Evolutionary conservation across 1,140 invertebrate species (phyloP), one percentile per base, ranked within the genome.

Genomic region (Achroia grisella): DNA sequence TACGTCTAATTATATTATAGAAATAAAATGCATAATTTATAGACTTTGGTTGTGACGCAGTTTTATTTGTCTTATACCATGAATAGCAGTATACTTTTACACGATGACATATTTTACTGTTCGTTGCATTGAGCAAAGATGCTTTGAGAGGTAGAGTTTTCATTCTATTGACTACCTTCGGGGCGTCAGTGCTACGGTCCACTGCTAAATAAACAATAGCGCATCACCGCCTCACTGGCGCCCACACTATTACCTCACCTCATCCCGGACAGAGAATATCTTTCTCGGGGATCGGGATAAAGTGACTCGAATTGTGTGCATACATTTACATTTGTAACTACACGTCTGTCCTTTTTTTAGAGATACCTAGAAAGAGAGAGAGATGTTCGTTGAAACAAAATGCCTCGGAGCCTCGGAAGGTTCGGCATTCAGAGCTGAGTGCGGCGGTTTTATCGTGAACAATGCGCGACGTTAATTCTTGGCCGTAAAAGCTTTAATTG

Each of bases 401-500:
- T 34, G 28, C 27, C 37, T 29, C 33, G 23, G 28, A 43, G 45
- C 40, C 55, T 23, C 34, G 8, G 27, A 36, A 32, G 52, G 45
- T 44, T 46, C 31, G 49, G 45, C 44, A 43, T n/a, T 32, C 27
- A 23, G 29, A 43, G 29, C 46, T 46, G 39, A 47, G 57, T 50
- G 63, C 57, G 60, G 51, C 1, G 35, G 10, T 37, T 17, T 17
- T 37, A 37, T 13, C 14, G 35, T 37, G 35, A 15, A 70, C 69
- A 65, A 71, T 73, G 67, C 56, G 60, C 50, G 65, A 68, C 62
- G 62, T 71, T 79, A 81, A 79, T 76, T 78, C 68, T 62, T 68
- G 62, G 2, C 65, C 72, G 64, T 79, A 79, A 73, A 78, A 72
- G 69, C 62, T 81, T 68, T 79, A 84, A 81, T 81, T 80, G 72